Base-by-base conservation (phyloP, 1,140 invertebrate genomes). In the Drosophila ironensis region DNA sequence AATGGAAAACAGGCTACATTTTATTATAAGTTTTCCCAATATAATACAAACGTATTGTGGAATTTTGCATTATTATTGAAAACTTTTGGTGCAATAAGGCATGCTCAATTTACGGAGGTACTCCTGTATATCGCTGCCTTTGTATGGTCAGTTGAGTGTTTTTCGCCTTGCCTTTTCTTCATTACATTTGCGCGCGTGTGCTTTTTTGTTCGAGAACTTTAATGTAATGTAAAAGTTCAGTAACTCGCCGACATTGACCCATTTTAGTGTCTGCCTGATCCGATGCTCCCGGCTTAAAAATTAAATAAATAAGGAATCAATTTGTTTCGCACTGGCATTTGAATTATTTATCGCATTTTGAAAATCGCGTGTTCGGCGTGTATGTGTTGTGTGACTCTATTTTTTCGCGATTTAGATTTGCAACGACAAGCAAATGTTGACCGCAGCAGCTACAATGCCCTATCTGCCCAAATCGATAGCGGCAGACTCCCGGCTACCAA, bases 211-310 rank as follows among this genome's bases (percentile, higher is more conserved):
- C 28, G 44, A 30, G 40, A 57, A 57, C 51, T 57, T 33, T 27
- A 53, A 57, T 50, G 50, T 41, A 30, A 53, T 44, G 44, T 28
- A 38, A 54, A n/a, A 69, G 77, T 84, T 70, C 54, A 84, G 71
- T 71, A 70, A 66, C 61, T 61, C 28, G 11, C 48, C 72, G 64
- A 42, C 77, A 82, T 84, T 84, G 78, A 84, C 78, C 66, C 50
- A 78, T 57, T 73, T n/a, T 84, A 51, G 16, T 41, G 44, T 33
- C 42, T 33, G 33, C 35, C 11, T 27, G 9, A 30, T 41, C 25
- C 52, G 44, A 57, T 30, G 41, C 44, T 56, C 28, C 44, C 28
- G 28, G 16, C 42, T 17, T 20, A 11, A 41, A 28, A 42, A 52
- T 38, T 24, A 8, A 30, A 30, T 47, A 33, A 4, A 9, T 16